Base-by-base conservation (phyloP, 2,113 vertebrate species). In the Nothoprocta perdicaria region DNA sequence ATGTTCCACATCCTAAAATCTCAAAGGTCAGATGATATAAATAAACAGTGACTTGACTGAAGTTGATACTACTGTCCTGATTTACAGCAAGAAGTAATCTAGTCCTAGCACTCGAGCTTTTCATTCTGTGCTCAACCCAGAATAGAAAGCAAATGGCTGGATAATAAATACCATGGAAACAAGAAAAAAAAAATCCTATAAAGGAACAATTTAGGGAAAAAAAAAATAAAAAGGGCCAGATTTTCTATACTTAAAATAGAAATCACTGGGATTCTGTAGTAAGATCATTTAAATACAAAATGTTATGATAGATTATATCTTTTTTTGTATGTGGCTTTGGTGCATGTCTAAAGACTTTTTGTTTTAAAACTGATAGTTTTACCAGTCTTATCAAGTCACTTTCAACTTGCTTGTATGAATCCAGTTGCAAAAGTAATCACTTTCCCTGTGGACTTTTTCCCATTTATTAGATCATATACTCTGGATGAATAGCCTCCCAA, bases 131-230 rank as follows among this genome's bases (percentile, higher is more conserved):
- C 60, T 84, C 78, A 77, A 58, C 41, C 15, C 35, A 91, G 81
- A 89, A 93, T 67, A 91, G 79, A 91, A 96, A 77, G 43, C 27
- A 92, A 95, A 82, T 71, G 38, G 46, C 15, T 93, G 38, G 33
- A 77, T 89, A 94, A 96, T 71, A 87, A 95, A 88, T 72, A 65
- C 81, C 84, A 93, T 95, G 65, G 91, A 91, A 95, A 94, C 72
- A 78, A 63, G 62, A 61, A 68, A 69, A 52, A 52, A 75, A 58
- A 72, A 69, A 87, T 77, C 17, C 31, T 66, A 48, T 69, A 76
- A 92, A 88, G 33, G 78, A 45, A 35, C 58, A 45, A 8, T 87
- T 89, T 69, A 23, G 40, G 9, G 19, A 75, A 60, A 24, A 74
- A 6, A 79, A 92, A 22, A 38, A 38, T 6, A 38, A 38, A 38